Base-by-base conservation (phyloP, 2,113 vertebrate species). In the Poecile atricapillus region DNA sequence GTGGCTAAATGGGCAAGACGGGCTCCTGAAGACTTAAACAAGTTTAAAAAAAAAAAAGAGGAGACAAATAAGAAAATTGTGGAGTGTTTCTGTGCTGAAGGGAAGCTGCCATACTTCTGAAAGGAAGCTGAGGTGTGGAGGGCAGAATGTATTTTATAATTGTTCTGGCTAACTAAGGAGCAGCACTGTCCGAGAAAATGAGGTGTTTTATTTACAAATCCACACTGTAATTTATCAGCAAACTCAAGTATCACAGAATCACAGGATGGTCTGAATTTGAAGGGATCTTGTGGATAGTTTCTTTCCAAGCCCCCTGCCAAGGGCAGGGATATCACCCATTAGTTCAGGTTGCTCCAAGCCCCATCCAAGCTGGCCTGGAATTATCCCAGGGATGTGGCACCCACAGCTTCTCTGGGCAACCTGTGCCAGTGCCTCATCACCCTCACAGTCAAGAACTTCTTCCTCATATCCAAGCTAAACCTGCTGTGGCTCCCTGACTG, bases 11-110 rank as follows among this genome's bases (percentile, higher is more conserved):
- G 93, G 94, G 78, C 97, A 97, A 88, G 91, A 93, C 87, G 5
- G 18, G 94, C 96, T 98, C 94, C 96, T 95, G 92, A 94, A 95
- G 96, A 97, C 97, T 97, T 97, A 97, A 97, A 97, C 96, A 98
- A 98, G 81, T 93, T 87, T 13, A 22, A 90, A 91, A 81, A n/a
- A 93, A 93, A 87, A 65, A 77, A 52, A 76, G n/a, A 86, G 56
- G 53, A 60, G 55, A 91, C 63, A 82, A 97, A 98, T 94, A 97
- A 92, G 96, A 97, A 97, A 97, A 97, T 73, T 9, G 56, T 96
- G 96, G 92, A 94, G 91, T 41, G 68, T 46, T 95, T 83, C 92
- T 87, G 91, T 19, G n/a, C 50, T n/a, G 83, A 76, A 91, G 35
- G 67, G 73, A 80, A 92, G 80, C 37, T 56, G 79, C 65, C 79